phyloP scores from a whole-genome alignment of 1,140 invertebrate species.

The Micrasema minimum region DNA sequence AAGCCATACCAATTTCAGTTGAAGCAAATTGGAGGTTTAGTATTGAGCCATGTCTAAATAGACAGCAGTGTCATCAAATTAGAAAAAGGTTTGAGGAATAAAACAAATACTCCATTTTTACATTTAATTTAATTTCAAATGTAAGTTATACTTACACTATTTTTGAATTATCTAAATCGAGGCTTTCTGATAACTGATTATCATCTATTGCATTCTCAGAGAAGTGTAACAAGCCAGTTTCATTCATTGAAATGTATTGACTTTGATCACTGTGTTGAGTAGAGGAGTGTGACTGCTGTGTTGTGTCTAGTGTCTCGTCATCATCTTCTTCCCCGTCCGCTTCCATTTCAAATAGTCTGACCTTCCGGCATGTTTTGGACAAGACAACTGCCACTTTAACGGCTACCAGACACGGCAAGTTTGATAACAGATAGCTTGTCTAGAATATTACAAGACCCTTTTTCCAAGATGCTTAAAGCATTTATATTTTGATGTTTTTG shows the following conservation, averaged over 20 bases:
- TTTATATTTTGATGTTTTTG: conserved; percentile 65
- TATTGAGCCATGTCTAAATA: too few relatives aligned
- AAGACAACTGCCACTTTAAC: conserved; percentile 90
- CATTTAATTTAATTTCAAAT: conserved; percentile 14
- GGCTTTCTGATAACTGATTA: conserved; percentile 29
- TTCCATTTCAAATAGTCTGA: conserved; percentile 92
- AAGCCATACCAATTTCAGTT: too few relatives aligned
- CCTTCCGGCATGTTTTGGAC: conserved; percentile 81
- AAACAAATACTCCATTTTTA: not conserved
- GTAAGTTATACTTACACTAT: conserved; percentile 9
- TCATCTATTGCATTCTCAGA: conserved; percentile 34
- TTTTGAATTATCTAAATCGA: conserved; percentile 46
- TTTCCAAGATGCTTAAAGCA: conserved; percentile 64
- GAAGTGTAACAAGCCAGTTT: conserved; percentile 28
- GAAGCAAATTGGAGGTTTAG: too few relatives aligned
- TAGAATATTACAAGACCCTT: conserved; percentile 69
- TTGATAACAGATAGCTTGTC: conserved; percentile 78
- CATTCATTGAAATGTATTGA: conserved; percentile 46
- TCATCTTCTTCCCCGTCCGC: conserved; percentile 90
- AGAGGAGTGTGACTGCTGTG: conserved; percentile 57
- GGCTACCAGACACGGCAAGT: conserved; percentile 86
- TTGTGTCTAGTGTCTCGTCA: conserved; percentile 69
- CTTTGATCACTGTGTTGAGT: conserved; percentile 48
- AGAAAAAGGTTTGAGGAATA: conserved; percentile 9
- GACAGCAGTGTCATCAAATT: too few relatives aligned